phyloP scores from a whole-genome alignment of 2,888 invertebrate genomes.

The Amphipyra berbera region DNA sequence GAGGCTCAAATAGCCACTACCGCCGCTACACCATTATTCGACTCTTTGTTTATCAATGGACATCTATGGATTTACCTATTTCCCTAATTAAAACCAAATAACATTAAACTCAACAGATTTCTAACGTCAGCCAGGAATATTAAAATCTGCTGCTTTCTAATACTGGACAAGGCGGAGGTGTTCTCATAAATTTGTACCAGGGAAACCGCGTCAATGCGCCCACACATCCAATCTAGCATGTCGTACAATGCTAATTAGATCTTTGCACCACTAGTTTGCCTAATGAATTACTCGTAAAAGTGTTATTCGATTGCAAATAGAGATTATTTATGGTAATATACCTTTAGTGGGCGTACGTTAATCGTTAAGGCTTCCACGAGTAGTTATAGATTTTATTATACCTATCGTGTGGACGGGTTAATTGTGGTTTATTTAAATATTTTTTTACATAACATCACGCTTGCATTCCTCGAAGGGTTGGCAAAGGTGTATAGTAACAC shows the following conservation, averaged over 20 bases:
- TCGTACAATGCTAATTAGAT: slow-evolving; percentile 76
- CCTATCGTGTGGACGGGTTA: background rate
- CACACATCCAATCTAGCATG: slow-evolving; percentile 70
- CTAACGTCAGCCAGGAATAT: slow-evolving; percentile 20
- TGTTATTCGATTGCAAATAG: slow-evolving; percentile 57
- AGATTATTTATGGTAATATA: slow-evolving; percentile 51
- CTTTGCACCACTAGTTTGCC: slow-evolving; percentile 73
- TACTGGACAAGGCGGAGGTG: slow-evolving; percentile 35
- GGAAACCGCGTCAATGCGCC: slow-evolving; percentile 63
- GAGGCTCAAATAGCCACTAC: no score
- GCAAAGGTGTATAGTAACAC: no score
- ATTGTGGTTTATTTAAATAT: background rate
- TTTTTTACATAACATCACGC: no score
- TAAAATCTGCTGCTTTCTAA: slow-evolving; percentile 36
- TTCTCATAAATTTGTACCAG: slow-evolving; percentile 71
- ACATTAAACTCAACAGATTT: background rate
- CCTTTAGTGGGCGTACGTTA: slow-evolving; percentile 44
- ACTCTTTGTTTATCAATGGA: no score
- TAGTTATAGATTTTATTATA: slow-evolving; percentile 1
- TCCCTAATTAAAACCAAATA: slow-evolving; percentile 7
- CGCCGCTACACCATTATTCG: no score
- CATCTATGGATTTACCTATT: no score
- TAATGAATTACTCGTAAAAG: slow-evolving; percentile 83
- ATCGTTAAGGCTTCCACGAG: slow-evolving; percentile 22
- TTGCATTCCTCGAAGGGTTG: no score